Percentiles rank a stretch among this genome's conserved stretches.
Conservation (phyloP, 1,140 invertebrate species). For the Charaxes varanes region DNA sequence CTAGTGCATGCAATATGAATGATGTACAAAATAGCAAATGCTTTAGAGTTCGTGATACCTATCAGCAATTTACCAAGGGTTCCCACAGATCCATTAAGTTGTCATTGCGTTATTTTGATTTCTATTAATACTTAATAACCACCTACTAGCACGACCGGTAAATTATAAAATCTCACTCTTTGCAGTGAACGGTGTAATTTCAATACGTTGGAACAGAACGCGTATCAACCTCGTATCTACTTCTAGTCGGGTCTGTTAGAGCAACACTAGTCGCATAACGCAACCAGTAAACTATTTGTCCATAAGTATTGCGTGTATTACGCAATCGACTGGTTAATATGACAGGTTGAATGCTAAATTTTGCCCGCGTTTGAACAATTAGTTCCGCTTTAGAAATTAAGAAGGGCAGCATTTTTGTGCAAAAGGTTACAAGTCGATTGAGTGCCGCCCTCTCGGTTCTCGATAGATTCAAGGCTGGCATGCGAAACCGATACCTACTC, state of each 20-base stretch:
- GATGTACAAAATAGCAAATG: too few relatives aligned
- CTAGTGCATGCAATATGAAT: too few relatives aligned
- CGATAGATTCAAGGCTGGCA: conserved; percentile 54
- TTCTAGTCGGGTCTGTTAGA: conserved; percentile 39
- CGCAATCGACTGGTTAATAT: conserved; percentile 48
- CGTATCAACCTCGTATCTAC: conserved; percentile 37
- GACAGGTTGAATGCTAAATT: conserved; percentile 35
- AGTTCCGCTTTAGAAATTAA: conserved; percentile 57
- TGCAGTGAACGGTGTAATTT: conserved; percentile 41
- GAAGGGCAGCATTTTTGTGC: conserved; percentile 48
- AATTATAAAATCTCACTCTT: conserved; percentile 34
- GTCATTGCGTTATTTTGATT: conserved; percentile 16
- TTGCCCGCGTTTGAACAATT: conserved; percentile 35
- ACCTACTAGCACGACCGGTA: conserved; percentile 20
- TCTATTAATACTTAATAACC: conserved; percentile 15
- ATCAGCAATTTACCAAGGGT: conserved; percentile 2
- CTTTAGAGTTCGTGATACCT: background rate
- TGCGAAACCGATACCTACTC: conserved; percentile 45
- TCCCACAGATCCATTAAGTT: conserved; percentile 2
- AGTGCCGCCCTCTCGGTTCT: conserved; percentile 39
- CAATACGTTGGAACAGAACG: conserved; percentile 41
- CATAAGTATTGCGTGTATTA: conserved; percentile 43
- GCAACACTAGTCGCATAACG: conserved; percentile 39
- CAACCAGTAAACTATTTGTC: conserved; percentile 37
- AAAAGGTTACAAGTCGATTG: conserved; percentile 46